These are phyloP conservation scores for Passer montanus DNA, from an alignment of 2,113 vertebrate species.

Conservation along the genomic window DNA sequence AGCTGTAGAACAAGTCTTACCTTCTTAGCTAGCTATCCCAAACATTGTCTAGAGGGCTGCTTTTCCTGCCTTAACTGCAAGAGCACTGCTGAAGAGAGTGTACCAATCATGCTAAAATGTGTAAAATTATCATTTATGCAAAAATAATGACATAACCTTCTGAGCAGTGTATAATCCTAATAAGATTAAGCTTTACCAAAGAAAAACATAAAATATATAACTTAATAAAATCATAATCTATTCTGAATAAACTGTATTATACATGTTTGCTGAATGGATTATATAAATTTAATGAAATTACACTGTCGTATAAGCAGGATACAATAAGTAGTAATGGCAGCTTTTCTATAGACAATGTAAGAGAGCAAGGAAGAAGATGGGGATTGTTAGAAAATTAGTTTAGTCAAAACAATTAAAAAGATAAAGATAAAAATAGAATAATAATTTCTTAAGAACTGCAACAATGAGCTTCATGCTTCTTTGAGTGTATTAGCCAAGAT, in stretches of 20 bases:
- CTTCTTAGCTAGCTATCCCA: not conserved
- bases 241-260: constrained; percentile 50
- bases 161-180: constrained; percentile 31
- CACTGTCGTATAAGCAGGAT: constrained; percentile 45
- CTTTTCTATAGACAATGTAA: constrained; percentile 27
- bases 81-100: not conserved
- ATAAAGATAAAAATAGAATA: constrained; percentile 49
- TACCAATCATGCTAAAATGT: constrained; percentile 37
- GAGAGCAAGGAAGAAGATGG: constrained; percentile 28
- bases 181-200: constrained; percentile 53
- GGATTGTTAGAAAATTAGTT: constrained; percentile 51
- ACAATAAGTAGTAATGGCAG: constrained; percentile 60
- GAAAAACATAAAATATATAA: constrained; percentile 52
- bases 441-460: constrained; percentile 15
- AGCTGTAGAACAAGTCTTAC: constrained; percentile 17
- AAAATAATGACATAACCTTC: constrained; percentile 52
- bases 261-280: constrained; percentile 57
- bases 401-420: constrained; percentile 45
- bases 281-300: constrained; percentile 63
- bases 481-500: not conserved
- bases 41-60: constrained; percentile 13
- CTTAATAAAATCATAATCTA: constrained; percentile 53
- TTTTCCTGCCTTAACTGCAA: constrained; percentile 12
- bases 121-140: constrained; percentile 63
- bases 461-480: not conserved